Evolutionary conservation across 2,888 invertebrate genomes (phyloP).

Genomic region (Dryococelus australis): DNA sequence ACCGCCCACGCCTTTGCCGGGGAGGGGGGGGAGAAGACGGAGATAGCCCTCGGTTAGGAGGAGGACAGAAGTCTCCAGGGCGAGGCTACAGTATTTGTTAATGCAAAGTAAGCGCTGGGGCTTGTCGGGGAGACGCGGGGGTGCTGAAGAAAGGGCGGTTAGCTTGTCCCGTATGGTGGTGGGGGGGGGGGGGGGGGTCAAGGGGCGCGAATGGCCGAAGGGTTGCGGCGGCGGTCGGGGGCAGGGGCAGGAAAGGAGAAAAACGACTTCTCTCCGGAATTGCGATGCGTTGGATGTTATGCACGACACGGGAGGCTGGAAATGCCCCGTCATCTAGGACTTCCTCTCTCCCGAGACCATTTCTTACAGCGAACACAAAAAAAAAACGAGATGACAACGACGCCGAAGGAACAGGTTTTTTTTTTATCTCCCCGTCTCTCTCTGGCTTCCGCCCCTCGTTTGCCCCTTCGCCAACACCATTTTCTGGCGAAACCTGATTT

Average conservation of each 20-base stretch:
- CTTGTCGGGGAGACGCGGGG: no score
- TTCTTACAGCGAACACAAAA: background rate
- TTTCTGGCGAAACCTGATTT: background rate
- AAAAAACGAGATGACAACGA: background rate
- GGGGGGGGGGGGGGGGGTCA: conserved; percentile 34
- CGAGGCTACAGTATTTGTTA: conserved; percentile 46
- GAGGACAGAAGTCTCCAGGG: conserved; percentile 35
- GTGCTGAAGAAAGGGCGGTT: conserved; percentile 32
- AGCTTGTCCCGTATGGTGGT: conserved; percentile 22
- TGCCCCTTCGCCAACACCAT: background rate
- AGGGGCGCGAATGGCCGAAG: conserved; percentile 21
- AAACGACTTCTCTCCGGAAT: conserved; percentile 16
- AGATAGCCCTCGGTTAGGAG: conserved; percentile 30
- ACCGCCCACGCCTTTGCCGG: background rate
- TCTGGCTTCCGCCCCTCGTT: background rate
- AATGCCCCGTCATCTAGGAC: background rate
- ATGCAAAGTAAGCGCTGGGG: conserved; percentile 46
- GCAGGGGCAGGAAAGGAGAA: conserved; percentile 19
- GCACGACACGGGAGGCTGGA: background rate
- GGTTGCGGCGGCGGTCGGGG: conserved; percentile 3
- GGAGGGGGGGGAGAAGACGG: conserved; percentile 34
- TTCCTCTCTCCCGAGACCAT: background rate
- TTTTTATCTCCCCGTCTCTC: background rate
- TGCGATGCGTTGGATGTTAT: background rate
- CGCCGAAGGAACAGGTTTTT: conserved; percentile 4